These are phyloP conservation scores for Caenorhabditis imperialis DNA, from an alignment of 2,888 invertebrate genomes.

Conservation along the genomic window DNA sequence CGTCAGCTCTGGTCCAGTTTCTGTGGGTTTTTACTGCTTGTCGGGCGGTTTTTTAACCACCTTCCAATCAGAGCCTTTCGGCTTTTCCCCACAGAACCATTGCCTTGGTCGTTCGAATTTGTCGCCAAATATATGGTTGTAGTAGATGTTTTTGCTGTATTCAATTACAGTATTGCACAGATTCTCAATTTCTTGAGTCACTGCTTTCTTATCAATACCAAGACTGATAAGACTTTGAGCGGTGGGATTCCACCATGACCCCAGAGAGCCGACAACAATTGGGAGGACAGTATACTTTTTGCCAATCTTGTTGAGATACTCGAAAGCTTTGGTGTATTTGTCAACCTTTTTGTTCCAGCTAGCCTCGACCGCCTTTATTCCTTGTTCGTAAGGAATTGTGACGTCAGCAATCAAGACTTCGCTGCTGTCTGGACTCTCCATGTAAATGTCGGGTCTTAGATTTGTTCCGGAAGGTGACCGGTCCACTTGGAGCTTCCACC, in stretches of 20 bases:
- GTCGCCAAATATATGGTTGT: neutral
- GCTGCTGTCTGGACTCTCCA: neutral
- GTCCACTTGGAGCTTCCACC: neutral
- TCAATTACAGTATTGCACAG: neutral
- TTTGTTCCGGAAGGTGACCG: neutral
- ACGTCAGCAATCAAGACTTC: neutral
- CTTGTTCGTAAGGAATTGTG: neutral
- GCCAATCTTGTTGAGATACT: neutral
- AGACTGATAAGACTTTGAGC: neutral
- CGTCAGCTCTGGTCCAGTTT: too few species aligned
- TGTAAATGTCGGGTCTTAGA: neutral
- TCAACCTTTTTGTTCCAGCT: neutral
- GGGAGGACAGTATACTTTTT: neutral
- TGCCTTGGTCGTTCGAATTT: neutral
- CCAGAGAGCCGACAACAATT: neutral
- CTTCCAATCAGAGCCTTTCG: too few species aligned
- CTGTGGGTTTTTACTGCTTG: too few species aligned
- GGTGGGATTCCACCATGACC: neutral
- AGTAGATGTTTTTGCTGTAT: neutral
- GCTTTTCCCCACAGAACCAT: too few species aligned
- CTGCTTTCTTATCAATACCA: neutral
- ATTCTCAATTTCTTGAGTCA: neutral
- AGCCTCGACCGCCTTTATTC: neutral
- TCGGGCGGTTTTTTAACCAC: too few species aligned
- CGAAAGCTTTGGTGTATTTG: neutral